Base-by-base conservation (phyloP, 2,113 vertebrate genomes). In the Syngnathus scovelli region DNA sequence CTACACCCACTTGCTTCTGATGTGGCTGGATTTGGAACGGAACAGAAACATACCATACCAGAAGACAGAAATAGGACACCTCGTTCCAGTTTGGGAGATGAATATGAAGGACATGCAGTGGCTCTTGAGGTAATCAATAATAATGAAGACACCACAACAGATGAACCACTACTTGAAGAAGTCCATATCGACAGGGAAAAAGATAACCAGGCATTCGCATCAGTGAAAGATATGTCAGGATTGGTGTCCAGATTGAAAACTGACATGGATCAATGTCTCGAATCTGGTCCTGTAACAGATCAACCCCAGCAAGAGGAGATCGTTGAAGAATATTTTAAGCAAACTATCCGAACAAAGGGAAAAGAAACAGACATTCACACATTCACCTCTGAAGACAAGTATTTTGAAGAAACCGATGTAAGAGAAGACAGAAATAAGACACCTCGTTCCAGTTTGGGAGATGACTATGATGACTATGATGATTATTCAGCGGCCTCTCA, bases 211-310 rank as follows among this genome's bases (percentile, higher is more conserved):
- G 67, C 21, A 4, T 66, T 56, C 66, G 70, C 83, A 68, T 73
- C 71, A 72, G 33, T 48, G 21, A 80, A 70, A 37, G 89, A 91
- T 0, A 8, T 79, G 13, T 61, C 80, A 54, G 93, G 90, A 54
- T 82, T 87, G 62, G 71, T 86, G 37, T 89, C 88, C 66, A 78
- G 89, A 70, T 89, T 92, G 12, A 61, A 68, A 8, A 71, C 86
- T 64, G 91, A 94, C 69, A 83, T 92, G 18, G 89, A 89, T 38
- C 61, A 85, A 0, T 74, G 72, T 0, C 27, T 77, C 9, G 48
- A 81, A 68, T 75, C 86, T 63, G 88, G 46, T 6, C 65, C 71
- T 0, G 36, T 68, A n/a, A 61, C 77, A 52, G 70, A 61, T 2
- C 71, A 66, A 19, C 66, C 65, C 60, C 70, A 59, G 66, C 78